A percentile compares a stretch with the other conserved stretches of the same genome.
Conservation (phyloP, 2,797 vertebrate species). For the Sebastes trivittatus region DNA sequence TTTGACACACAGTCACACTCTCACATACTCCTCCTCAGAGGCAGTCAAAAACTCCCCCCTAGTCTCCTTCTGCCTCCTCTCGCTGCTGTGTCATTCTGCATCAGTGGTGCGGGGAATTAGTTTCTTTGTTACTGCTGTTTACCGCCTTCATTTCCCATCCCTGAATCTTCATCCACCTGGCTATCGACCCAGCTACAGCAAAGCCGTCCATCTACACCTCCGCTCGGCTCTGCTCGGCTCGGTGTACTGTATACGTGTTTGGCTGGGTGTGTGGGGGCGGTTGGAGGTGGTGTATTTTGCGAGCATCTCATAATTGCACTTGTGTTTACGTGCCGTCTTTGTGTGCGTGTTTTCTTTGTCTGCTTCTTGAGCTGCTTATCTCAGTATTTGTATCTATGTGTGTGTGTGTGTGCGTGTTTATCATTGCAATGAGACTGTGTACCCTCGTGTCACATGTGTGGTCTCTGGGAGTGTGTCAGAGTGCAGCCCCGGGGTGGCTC, state of each 20-base stretch:
- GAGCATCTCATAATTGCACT: slow-evolving; percentile 1
- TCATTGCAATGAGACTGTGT: background rate
- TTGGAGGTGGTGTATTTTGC: slow-evolving; percentile 13
- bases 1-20: slow-evolving; percentile 24
- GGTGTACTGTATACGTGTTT: slow-evolving; percentile 11
- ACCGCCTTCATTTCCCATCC: slow-evolving; percentile 38
- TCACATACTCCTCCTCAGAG: slow-evolving; percentile 18
- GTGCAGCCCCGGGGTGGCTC: slow-evolving; percentile 32
- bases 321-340: background rate
- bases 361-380: background rate
- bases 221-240: background rate
- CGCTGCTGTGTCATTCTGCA: slow-evolving; percentile 51
- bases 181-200: slow-evolving; percentile 44
- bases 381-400: background rate
- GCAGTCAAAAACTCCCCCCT: slow-evolving; percentile 26
- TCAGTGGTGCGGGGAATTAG: slow-evolving; percentile 65
- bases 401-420: background rate
- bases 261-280: slow-evolving; percentile 40
- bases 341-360: background rate
- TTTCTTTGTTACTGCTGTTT: slow-evolving; percentile 55
- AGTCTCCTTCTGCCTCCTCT: slow-evolving; percentile 34
- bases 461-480: slow-evolving; percentile 11
- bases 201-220: slow-evolving; percentile 39
- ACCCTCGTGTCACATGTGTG: background rate
- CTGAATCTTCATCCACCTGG: slow-evolving; percentile 51